These are phyloP conservation scores for Sciurus vulgaris DNA, from an alignment of 2,797 vertebrate genomes.

Conservation along the genomic window DNA sequence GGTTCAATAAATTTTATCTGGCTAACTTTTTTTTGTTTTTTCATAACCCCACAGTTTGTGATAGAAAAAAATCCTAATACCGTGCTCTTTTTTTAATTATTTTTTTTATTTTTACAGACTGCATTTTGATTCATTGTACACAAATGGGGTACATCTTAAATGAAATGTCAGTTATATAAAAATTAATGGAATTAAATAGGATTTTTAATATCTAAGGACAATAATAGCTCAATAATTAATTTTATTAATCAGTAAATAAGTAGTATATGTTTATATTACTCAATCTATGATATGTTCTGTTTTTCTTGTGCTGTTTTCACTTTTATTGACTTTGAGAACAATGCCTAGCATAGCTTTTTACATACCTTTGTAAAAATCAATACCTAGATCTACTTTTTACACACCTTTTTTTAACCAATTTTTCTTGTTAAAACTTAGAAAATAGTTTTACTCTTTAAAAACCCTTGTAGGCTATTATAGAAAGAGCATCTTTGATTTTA, in stretches of 20 bases:
- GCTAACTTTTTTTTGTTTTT: not conserved
- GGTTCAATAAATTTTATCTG: slow-evolving; percentile 23
- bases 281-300: not conserved
- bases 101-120: too few relatives aligned
- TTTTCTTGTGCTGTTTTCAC: not conserved
- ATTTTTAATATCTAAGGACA: not conserved
- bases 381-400: not conserved
- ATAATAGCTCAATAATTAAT: not conserved
- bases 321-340: not conserved
- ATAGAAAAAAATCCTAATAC: too few relatives aligned
- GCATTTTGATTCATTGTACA: too few relatives aligned
- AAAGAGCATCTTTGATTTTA: slow-evolving; percentile 43
- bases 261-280: not conserved
- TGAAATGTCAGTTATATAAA: not conserved
- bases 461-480: slow-evolving; percentile 1
- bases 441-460: slow-evolving; percentile 36
- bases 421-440: not conserved
- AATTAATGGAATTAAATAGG: not conserved
- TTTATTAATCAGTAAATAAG: not conserved
- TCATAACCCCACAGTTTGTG: too few relatives aligned
- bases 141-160: not conserved
- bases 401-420: not conserved
- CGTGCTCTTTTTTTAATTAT: too few relatives aligned
- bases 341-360: not conserved
- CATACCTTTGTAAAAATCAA: not conserved